These are phyloP conservation scores for Cliona cf. orientalis DNA, from an alignment of 37 sponge, comb jelly and placozoan species.

Conservation along the genomic window DNA sequence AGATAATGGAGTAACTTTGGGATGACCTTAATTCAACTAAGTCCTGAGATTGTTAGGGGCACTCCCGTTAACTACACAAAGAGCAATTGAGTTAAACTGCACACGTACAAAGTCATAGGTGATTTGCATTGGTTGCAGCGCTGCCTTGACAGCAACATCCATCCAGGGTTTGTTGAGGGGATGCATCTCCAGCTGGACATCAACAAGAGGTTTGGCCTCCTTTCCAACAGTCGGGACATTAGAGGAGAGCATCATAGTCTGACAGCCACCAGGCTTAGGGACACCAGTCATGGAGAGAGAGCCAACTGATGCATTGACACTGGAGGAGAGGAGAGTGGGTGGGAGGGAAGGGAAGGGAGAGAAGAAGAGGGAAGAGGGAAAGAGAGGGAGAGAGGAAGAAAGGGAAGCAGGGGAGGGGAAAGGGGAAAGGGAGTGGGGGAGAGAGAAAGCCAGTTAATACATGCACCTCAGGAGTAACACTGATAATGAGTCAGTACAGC, in stretches of 20 bases:
- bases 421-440: not conserved
- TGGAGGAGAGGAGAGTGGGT: conserved; percentile 7
- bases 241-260: conserved; percentile 22
- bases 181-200: conserved; percentile 54
- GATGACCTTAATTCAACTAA: too few species aligned
- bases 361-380: not conserved
- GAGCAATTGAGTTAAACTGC: too few species aligned
- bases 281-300: conserved; percentile 43
- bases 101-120: conserved; percentile 78
- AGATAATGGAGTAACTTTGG: too few species aligned
- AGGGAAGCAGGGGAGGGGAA: not conserved
- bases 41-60: too few species aligned
- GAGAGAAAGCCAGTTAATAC: not conserved
- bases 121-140: conserved; percentile 59
- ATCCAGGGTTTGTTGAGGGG: conserved; percentile 58
- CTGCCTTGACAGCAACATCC: conserved; percentile 48
- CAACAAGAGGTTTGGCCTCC: conserved; percentile 28
- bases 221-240: not conserved
- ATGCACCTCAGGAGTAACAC: not conserved
- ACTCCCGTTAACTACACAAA: too few species aligned
- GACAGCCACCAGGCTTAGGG: conserved; percentile 7
- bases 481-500: not conserved
- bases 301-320: conserved; percentile 41
- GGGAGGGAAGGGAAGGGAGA: not conserved
- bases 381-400: not conserved